A percentile compares a stretch with the other conserved stretches of the same genome.
Conservation (phyloP, 2,113 vertebrate species). For the Tachuris rubrigastra region DNA sequence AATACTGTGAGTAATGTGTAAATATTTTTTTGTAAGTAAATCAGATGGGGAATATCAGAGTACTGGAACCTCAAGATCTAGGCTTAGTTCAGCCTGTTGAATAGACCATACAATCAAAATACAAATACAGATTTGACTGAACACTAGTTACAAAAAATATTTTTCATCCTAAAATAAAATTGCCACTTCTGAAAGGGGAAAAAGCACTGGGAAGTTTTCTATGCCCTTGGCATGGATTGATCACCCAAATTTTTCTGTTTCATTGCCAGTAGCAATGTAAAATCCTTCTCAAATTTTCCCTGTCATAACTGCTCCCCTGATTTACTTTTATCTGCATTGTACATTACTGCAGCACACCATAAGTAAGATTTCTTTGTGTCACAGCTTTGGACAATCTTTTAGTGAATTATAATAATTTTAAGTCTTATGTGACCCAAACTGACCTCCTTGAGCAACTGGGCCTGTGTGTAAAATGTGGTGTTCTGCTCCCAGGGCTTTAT, state of each 20-base stretch:
- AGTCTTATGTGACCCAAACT: background rate
- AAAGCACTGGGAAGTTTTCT: background rate
- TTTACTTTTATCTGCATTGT: background rate
- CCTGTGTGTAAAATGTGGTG: background rate
- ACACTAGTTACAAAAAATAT: background rate
- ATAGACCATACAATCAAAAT: background rate
- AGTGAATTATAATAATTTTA: background rate
- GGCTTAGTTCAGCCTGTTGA: background rate
- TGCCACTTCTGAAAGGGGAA: accelerated
- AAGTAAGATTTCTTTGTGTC: background rate
- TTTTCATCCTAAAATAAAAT: background rate
- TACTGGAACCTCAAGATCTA: background rate
- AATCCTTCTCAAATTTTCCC: background rate
- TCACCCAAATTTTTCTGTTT: background rate
- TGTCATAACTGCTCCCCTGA: background rate
- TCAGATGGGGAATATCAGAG: background rate
- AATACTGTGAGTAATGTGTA: background rate
- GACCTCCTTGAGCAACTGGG: background rate
- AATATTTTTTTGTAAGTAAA: background rate
- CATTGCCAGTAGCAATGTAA: accelerated
- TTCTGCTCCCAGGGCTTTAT: background rate
- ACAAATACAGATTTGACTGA: background rate
- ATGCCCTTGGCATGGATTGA: accelerated
- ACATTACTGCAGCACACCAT: accelerated
- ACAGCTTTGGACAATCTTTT: background rate